Percentiles rank a stretch among this genome's conserved stretches.
phyloP scores from a whole-genome alignment of 2,113 vertebrate genomes.

The Cynoglossus semilaevis region DNA sequence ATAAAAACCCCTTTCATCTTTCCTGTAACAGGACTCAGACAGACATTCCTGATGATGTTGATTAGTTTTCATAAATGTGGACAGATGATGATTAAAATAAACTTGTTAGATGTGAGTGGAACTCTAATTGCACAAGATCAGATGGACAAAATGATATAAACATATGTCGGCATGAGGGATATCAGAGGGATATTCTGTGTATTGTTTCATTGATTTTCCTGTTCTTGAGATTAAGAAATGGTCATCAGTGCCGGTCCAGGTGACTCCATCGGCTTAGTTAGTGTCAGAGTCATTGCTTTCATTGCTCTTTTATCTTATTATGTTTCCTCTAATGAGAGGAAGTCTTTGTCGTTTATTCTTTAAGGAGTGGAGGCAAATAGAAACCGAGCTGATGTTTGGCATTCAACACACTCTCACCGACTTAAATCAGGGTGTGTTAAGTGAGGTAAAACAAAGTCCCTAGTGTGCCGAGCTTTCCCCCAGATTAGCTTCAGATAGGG shows the following conservation, averaged over 20 bases:
- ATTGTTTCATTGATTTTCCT: too few species aligned
- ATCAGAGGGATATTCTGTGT: too few species aligned
- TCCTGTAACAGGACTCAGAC: too few species aligned
- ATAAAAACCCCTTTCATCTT: too few species aligned
- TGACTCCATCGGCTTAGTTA: too few species aligned
- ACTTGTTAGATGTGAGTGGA: neutral
- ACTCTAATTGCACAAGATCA: neutral
- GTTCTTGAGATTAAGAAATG: too few species aligned
- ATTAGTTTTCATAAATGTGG: neutral
- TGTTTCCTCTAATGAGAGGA: neutral
- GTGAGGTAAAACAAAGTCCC: neutral
- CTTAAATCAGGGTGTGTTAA: slow-evolving; percentile 15
- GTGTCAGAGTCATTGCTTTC: neutral
- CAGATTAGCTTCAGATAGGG: neutral
- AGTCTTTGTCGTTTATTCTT: slow-evolving; percentile 5
- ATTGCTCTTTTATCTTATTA: neutral
- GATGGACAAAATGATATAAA: neutral
- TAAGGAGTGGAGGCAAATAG: slow-evolving; percentile 6
- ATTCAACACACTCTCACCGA: slow-evolving; percentile 5
- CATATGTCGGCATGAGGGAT: too few species aligned
- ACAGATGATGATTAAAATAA: slow-evolving; percentile 8
- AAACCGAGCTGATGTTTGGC: slow-evolving; percentile 14
- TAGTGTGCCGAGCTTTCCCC: neutral
- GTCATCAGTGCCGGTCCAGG: too few species aligned
- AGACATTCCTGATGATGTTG: slow-evolving; percentile 22